phyloP scores from a whole-genome alignment of 1,140 invertebrate species.

The Drosophila micromelanica region DNA sequence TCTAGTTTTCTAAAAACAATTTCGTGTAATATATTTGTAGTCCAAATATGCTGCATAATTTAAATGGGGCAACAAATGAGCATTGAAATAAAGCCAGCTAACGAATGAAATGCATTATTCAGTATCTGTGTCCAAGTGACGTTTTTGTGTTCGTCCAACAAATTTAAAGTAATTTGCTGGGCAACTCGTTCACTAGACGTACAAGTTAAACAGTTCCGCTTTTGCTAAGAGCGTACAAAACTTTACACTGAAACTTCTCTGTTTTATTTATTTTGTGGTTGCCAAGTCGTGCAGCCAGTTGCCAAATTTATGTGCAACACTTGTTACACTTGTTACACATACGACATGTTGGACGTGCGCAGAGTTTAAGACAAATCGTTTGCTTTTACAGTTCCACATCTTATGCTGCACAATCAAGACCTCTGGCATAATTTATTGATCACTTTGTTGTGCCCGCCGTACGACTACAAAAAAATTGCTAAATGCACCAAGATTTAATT shows the following conservation, averaged over 20 bases:
- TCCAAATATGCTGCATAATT: too few relatives aligned
- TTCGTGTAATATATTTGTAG: neutral
- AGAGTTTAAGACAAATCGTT: conserved; percentile 71
- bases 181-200: conserved; percentile 8
- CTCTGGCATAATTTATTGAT: conserved; percentile 61
- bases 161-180: conserved; percentile 21
- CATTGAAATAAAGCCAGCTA: neutral
- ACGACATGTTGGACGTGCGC: conserved; percentile 67
- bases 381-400: conserved; percentile 21
- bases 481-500: neutral
- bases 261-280: conserved; percentile 43
- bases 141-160: conserved; percentile 17
- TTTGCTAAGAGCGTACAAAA: conserved; percentile 1
- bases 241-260: conserved; percentile 15
- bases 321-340: conserved; percentile 78
- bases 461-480: neutral
- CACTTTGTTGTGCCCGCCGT: conserved; percentile 44
- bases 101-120: conserved; percentile 2
- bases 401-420: conserved; percentile 50
- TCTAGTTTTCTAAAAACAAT: neutral
- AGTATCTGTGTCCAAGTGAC: neutral
- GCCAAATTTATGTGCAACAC: conserved; percentile 68
- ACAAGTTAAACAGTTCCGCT: conserved; percentile 15
- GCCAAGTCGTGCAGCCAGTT: conserved; percentile 13
- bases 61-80: too few relatives aligned